Base-by-base conservation (phyloP, 2,888 invertebrate species). In the Ephialtes manifestator region DNA sequence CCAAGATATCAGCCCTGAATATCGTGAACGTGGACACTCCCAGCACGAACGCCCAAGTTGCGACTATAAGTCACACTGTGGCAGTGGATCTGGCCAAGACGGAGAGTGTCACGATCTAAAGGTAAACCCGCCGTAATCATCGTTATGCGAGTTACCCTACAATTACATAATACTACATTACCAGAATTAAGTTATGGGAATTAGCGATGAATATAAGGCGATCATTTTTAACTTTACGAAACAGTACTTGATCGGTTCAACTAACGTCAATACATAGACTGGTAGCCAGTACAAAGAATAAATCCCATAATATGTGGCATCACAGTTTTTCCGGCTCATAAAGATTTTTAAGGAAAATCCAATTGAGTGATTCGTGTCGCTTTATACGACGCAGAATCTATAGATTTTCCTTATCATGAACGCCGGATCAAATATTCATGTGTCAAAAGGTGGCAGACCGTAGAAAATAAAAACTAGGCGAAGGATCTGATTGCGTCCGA, bases 1-100 rank as follows among this genome's bases (percentile, higher is more conserved):
- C 98, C 89, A 98, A 97, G 94, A 97, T 98, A 13, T 98, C 97
- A 51, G 97, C 98, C 1, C 95, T 98, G 71, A 97, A 96, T 91
- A 98, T 98, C 90, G 95, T 96, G 71, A 94, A 94, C 60, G 92
- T 92, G 48, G 92, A 91, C 48, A 90, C 74, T 39, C 4, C 75
- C n/a, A 86, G 71, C 81, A 85, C 88, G 24, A 81, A 79, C 7
- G 85, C 87, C 60, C 88, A 88, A 63, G 87, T 88, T 28, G 94
- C 94, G 81, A 95, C 95, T 55, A 95, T 95, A 84, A 95, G 95
- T 91, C 95, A 94, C 82, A 94, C 95, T 55, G 94, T 95, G 39
- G 94, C 95, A 48, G 94, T 94, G 58, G 94, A 95, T 81, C 88
- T 94, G 82, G 92, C 93, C 67, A 94, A 93, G 88, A 90, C 92